phyloP scores from a whole-genome alignment of 2,113 vertebrate species.

The Cinclus cinclus region DNA sequence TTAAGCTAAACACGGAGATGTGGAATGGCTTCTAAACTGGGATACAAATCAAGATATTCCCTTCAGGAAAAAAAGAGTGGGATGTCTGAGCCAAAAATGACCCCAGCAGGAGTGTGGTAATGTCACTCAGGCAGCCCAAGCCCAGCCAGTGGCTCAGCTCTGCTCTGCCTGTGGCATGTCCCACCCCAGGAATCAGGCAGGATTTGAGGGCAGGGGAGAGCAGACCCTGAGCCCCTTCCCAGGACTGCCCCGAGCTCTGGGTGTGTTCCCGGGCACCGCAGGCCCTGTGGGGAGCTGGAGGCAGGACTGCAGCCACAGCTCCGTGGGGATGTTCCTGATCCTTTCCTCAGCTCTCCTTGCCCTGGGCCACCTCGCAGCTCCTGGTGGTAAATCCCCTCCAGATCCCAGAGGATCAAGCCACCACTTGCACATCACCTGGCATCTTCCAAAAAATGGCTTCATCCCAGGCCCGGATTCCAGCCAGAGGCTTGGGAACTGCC shows the following conservation, averaged over 20 bases:
- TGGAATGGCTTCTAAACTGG: neutral
- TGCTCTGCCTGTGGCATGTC: neutral
- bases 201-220: neutral
- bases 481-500: neutral
- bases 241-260: neutral
- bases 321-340: neutral
- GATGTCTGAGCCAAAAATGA: neutral
- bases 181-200: neutral
- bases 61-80: neutral
- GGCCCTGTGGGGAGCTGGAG: neutral
- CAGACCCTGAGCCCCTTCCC: neutral
- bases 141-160: neutral
- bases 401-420: too few relatives aligned
- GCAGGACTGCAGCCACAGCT: neutral
- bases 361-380: accelerated
- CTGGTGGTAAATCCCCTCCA: accelerated
- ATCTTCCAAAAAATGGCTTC: neutral
- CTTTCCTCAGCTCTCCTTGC: neutral
- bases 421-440: accelerated
- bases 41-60: neutral
- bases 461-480: neutral
- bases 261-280: neutral
- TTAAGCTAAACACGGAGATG: neutral
- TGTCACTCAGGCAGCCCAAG: neutral
- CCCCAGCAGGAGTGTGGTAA: too few relatives aligned